Conservation (phyloP, 2,113 vertebrate species). For the Verasper variegatus region DNA sequence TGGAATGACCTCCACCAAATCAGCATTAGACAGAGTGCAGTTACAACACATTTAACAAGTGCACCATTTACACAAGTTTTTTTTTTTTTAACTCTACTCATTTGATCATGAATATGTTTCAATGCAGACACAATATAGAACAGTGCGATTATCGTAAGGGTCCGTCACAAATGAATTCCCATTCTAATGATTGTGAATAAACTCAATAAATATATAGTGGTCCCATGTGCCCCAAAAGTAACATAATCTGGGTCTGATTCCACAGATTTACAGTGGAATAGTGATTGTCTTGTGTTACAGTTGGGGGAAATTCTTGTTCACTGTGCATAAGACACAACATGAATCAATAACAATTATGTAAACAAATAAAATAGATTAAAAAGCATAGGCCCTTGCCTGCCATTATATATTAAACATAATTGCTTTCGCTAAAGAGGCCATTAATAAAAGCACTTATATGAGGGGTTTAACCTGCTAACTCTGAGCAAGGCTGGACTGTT, state of each 20-base stretch:
- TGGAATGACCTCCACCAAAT: neutral
- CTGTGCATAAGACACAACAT: conserved; percentile 7
- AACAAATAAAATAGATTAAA: neutral
- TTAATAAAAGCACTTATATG: conserved; percentile 21
- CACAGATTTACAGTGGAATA: neutral
- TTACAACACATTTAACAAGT: too few relatives aligned
- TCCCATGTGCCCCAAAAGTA: too few relatives aligned
- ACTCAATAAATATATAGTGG: too few relatives aligned
- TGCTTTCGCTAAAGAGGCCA: neutral
- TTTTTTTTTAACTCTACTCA: too few relatives aligned
- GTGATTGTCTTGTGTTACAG: conserved; percentile 12
- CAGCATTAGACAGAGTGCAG: neutral
- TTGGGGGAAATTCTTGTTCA: neutral
- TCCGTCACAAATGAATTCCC: too few relatives aligned
- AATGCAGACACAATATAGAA: neutral
- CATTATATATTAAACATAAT: neutral
- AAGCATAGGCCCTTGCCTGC: neutral
- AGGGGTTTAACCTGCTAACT: neutral
- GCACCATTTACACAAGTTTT: neutral
- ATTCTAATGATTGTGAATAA: too few relatives aligned
- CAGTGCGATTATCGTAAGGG: too few relatives aligned
- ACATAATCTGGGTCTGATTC: neutral
- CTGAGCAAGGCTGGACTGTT: neutral
- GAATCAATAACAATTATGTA: neutral
- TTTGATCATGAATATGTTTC: neutral